Evolutionary conservation across 1,140 invertebrate genomes (phyloP).

Genomic region (Mamestra configurata): DNA sequence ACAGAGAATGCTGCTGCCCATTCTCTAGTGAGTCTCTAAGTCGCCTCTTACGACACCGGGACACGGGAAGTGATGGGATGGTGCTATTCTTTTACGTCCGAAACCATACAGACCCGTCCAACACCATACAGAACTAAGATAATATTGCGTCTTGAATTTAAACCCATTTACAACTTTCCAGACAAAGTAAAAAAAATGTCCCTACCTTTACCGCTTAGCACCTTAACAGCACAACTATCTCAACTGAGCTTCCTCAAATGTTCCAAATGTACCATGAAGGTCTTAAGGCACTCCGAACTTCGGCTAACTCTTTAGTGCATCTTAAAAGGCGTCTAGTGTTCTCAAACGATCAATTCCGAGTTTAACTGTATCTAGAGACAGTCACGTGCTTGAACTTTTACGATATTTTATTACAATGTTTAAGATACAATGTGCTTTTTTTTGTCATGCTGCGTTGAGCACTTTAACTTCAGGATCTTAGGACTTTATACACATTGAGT

Average conservation of each 20-base stretch:
- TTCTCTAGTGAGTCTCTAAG: too few species aligned
- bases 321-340: slow-evolving; percentile 42
- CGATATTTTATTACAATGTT: slow-evolving; percentile 28
- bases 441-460: not conserved
- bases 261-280: slow-evolving; percentile 36
- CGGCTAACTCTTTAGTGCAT: slow-evolving; percentile 27
- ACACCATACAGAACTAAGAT: too few species aligned
- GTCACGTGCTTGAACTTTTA: slow-evolving; percentile 13
- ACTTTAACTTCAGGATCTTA: too few species aligned
- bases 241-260: slow-evolving; percentile 14
- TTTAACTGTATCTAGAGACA: slow-evolving; percentile 6
- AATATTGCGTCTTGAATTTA: too few species aligned
- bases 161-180: too few species aligned
- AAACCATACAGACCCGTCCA: too few species aligned
- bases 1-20: too few species aligned
- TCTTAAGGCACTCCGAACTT: slow-evolving; percentile 45
- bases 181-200: not conserved
- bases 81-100: too few species aligned
- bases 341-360: slow-evolving; percentile 22
- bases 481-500: too few species aligned
- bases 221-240: slow-evolving; percentile 1
- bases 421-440: not conserved
- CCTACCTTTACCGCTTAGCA: slow-evolving; percentile 31
- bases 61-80: too few species aligned
- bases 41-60: too few species aligned